Percentiles rank a stretch among this genome's conserved stretches.
Conservation (phyloP, 23 tunicate species). For the Aplidium turbinatum region DNA sequence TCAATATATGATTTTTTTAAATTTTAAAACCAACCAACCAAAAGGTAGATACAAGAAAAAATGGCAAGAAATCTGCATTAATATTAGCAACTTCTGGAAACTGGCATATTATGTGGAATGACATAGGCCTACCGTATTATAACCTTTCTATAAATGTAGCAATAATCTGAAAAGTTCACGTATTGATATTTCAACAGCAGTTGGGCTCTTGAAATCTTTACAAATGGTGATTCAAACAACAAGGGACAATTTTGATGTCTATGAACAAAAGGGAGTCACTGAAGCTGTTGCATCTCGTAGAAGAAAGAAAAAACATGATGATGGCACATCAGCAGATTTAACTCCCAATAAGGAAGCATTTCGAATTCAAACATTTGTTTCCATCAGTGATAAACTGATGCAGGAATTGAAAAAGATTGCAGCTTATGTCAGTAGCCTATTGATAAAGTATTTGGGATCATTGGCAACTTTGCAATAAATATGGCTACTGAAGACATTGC, state of each 20-base stretch:
- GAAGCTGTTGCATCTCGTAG: neutral
- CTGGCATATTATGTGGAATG: neutral
- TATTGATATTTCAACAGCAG: neutral
- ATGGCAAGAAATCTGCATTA: no score
- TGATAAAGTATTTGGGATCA: no score
- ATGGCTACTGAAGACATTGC: no score
- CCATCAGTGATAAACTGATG: no score
- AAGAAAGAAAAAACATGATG: neutral
- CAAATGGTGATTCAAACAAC: neutral
- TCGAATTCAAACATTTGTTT: neutral
- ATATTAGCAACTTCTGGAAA: no score
- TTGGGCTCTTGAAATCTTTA: neutral
- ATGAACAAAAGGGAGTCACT: neutral
- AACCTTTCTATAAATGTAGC: neutral
- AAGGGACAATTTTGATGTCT: no score
- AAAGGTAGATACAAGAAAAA: no score
- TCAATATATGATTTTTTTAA: no score
- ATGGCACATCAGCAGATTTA: neutral
- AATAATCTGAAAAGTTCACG: neutral
- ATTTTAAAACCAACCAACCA: no score
- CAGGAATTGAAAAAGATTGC: no score
- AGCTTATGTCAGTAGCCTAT: no score
- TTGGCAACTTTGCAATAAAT: no score
- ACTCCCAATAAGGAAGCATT: conserved; percentile 2
- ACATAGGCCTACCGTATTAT: neutral